Percentiles rank a stretch among this genome's conserved stretches.
phyloP scores from a whole-genome alignment of 2,888 invertebrate species.

The Drosophila kuntzei region DNA sequence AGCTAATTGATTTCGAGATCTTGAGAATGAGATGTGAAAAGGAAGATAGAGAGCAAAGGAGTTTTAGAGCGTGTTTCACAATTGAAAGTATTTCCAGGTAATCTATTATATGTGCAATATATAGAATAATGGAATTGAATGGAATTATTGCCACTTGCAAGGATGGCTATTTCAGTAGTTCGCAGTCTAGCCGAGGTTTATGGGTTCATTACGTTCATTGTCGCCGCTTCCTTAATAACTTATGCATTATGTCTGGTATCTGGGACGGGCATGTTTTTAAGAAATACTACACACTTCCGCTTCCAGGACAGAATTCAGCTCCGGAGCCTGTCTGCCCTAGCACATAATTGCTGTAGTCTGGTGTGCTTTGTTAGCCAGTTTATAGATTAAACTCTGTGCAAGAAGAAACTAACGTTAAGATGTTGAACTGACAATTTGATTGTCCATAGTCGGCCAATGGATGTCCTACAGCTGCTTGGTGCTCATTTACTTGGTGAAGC shows the following conservation, averaged over 20 bases:
- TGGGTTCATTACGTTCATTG: constrained; percentile 51
- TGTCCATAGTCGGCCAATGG: constrained; percentile 22
- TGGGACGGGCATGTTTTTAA: constrained; percentile 29
- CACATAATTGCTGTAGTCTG: constrained; percentile 38
- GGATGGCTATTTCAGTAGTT: neutral
- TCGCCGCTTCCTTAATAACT: constrained; percentile 43
- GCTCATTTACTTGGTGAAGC: constrained; percentile 13
- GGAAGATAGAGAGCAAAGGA: neutral
- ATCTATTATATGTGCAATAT: neutral
- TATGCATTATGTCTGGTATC: constrained; percentile 50
- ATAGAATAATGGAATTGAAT: constrained; percentile 3
- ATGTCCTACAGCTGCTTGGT: constrained; percentile 41
- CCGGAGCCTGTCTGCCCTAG: constrained; percentile 12
- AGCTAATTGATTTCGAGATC: neutral
- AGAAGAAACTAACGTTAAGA: constrained; percentile 28
- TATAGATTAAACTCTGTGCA: constrained; percentile 51
- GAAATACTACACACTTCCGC: constrained; percentile 52
- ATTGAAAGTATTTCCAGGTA: neutral
- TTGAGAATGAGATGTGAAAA: neutral
- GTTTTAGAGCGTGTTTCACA: neutral
- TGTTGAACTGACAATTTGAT: constrained; percentile 8
- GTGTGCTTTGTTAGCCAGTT: constrained; percentile 48
- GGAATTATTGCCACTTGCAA: neutral
- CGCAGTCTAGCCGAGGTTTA: constrained; percentile 2
- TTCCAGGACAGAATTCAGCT: constrained; percentile 30